Base-by-base conservation (phyloP, 2,888 invertebrate genomes). In the Adela reaumurella region DNA sequence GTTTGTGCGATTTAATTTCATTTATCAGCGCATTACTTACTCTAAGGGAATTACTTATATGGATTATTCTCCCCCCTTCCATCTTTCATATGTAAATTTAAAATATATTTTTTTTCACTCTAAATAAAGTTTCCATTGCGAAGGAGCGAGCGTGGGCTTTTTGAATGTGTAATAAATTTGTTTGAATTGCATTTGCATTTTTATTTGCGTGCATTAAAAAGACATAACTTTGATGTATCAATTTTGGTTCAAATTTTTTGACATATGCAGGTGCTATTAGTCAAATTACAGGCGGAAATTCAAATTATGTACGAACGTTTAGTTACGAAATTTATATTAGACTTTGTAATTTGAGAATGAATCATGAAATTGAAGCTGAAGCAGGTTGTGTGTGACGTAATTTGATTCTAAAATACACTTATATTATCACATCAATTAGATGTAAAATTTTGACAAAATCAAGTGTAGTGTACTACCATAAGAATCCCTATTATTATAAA, bases 1-100 rank as follows among this genome's bases (percentile, higher is more conserved):
- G 77, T 78, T 78, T 78, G 76, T 76, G 74, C 76, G 76, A 78
- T 78, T 78, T 78, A 78, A 78, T 78, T 78, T 74, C 77, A 78
- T 78, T 78, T 77, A 78, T 78, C 77, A 78, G 63, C 76, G 77
- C 76, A 78, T 78, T 78, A 77, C 76, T 76, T 74, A 73, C 77
- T 68, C 67, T 66, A 70, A 69, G 67, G 66, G 77, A 73, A 76
- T 74, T 74, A 76, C 77, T 77, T 77, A 76, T 62, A 65, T 60
- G 74, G 77, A 77, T 78, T 76, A 78, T 71, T 61, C 63, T 61
- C 66, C 63, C 61, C 17, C 45, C 24, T 41, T 11, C 41, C 19
- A 18, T 18, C 17, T 43, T 46, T 35, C 35, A 35, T 35, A 35
- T 35, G 35, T 35, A 35, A 35, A 35, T 35, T 35, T 35, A 6